Percentiles rank a stretch among this genome's conserved stretches.
phyloP scores from a whole-genome alignment of 2,113 vertebrate genomes.

The Nansenia antarctica region DNA sequence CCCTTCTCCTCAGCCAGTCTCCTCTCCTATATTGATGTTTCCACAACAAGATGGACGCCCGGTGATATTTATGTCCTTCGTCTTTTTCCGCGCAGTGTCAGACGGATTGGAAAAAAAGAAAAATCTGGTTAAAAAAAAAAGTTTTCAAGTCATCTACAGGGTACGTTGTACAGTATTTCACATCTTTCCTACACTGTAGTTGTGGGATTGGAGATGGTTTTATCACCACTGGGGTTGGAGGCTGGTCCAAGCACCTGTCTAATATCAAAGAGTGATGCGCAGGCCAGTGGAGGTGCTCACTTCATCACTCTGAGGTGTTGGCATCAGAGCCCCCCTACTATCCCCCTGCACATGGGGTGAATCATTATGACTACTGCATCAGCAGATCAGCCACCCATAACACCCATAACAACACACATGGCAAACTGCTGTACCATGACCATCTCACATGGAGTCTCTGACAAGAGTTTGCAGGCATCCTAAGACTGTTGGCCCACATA shows the following conservation, averaged over 20 bases:
- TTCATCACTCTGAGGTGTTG: conserved; percentile 46
- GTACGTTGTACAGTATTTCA: conserved; percentile 22
- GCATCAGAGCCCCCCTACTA: conserved; percentile 12
- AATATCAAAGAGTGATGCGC: conserved; percentile 33
- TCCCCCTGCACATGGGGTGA: not conserved
- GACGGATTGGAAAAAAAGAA: conserved; percentile 38
- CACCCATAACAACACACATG: not conserved
- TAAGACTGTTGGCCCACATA: not conserved
- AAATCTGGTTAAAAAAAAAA: conserved; percentile 6
- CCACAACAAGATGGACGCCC: conserved; percentile 36
- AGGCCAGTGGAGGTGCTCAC: conserved; percentile 19
- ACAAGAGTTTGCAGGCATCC: not conserved
- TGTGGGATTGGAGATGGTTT: conserved; percentile 32
- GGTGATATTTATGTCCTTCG: conserved; percentile 49
- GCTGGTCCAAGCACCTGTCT: conserved; percentile 48
- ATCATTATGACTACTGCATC: conserved; percentile 4
- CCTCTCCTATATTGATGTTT: conserved; percentile 51
- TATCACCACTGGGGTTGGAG: conserved; percentile 25
- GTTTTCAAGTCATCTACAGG: not conserved
- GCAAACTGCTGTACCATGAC: not conserved
- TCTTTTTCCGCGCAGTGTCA: conserved; percentile 40
- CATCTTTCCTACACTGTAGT: not conserved
- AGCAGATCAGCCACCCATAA: conserved; percentile 2
- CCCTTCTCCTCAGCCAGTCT: conserved; percentile 37
- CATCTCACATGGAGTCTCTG: not conserved